Base-by-base conservation (phyloP, 2,797 vertebrate genomes). In the Florisuga fusca region DNA sequence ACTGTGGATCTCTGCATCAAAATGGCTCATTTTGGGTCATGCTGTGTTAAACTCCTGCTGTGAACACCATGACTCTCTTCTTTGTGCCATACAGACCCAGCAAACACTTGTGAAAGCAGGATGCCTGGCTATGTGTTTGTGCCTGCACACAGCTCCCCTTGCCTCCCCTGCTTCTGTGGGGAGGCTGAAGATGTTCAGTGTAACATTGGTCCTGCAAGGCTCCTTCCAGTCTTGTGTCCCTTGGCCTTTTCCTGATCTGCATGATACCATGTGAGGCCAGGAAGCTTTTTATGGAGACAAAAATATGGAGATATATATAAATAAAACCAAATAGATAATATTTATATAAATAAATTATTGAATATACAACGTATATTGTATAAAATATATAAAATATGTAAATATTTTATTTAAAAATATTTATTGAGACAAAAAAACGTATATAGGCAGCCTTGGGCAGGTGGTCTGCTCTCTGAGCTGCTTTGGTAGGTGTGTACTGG, bases 391-490 rank as follows among this genome's bases (percentile, higher is more conserved):
- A n/a, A n/a, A n/a, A n/a, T 38, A 38, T 38, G 12, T 38, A 38
- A 12, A 38, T 38, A 12, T 38, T 38, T 38, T 38, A 38, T 38
- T 38, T 38, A 38, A 38, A 38, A 38, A 38, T 38, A 38, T 38
- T 38, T 38, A 38, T 38, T 38, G 10, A 38, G 38, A 13, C 12
- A 36, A 38, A 38, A 85, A 45, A 16, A 75, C 75, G 85, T 94
- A 55, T 0, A 2, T 36, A 34, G 33, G 66, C 76, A 84, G 93
- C 91, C 73, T 54, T 69, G 58, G 69, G 83, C 36, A 0, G 88
- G 79, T 62, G 82, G 69, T 68, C 90, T 78, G 66, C 38, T 94
- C 73, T 58, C 83, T 84, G 93, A 92, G 76, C 95, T 68, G 87
- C 76, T 94, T 72, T 0, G 2, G 75, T 84, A 89, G 72, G 58